Conservation (phyloP, 2,113 vertebrate genomes). For the Phaethon lepturus region DNA sequence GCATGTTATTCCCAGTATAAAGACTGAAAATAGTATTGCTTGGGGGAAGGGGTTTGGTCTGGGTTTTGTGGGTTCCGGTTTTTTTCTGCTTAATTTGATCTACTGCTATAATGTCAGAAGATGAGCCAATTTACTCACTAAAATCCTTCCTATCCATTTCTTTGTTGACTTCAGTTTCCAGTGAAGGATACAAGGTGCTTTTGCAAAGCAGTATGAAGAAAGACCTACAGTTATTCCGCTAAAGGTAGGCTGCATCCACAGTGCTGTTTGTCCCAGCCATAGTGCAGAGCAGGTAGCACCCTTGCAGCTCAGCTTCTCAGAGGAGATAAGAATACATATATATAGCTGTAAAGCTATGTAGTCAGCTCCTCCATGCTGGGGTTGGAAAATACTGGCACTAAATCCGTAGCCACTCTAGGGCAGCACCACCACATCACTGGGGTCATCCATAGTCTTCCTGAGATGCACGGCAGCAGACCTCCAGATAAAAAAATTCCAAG, state of each 20-base stretch:
- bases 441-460: background rate
- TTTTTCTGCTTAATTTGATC: slow-evolving; percentile 10
- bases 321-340: background rate
- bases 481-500: background rate
- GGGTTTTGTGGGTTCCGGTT: background rate
- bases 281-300: background rate
- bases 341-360: background rate
- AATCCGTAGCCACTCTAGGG: background rate
- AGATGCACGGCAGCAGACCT: background rate
- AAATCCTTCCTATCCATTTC: background rate
- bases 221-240: background rate
- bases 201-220: background rate
- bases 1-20: slow-evolving; percentile 24
- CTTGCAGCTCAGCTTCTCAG: background rate
- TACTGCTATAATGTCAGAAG: background rate
- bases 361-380: background rate
- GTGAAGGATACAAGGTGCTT: background rate
- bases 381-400: background rate
- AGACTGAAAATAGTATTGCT: background rate
- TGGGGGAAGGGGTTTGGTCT: background rate
- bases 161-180: background rate
- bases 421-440: background rate
- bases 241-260: background rate
- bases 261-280: background rate
- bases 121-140: background rate